Evolutionary conservation across 1,140 invertebrate genomes (phyloP).

Genomic region (Monochamus saltuarius): DNA sequence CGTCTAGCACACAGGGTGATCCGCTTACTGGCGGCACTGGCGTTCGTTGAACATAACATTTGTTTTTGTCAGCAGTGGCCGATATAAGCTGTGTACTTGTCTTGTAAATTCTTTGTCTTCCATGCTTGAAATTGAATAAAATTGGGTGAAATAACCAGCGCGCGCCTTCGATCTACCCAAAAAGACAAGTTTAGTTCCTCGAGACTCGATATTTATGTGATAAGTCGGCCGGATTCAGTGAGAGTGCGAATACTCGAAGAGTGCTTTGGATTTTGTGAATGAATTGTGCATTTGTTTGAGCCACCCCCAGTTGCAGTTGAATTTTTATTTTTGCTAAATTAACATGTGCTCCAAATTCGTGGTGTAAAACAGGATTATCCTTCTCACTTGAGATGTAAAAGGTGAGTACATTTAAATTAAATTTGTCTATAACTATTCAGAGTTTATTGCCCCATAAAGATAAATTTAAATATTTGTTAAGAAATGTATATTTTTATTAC

Average conservation of each 20-base stretch:
- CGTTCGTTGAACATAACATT: neutral
- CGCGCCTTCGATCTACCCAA: neutral
- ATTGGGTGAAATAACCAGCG: constrained; percentile 2
- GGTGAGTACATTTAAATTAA: constrained; percentile 3
- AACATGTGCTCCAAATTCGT: no score
- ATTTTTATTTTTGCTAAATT: neutral
- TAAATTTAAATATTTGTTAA: no score
- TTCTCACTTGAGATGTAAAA: constrained; percentile 6
- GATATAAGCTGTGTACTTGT: neutral
- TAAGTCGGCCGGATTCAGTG: neutral
- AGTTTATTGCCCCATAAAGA: no score
- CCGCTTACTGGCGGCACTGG: no score
- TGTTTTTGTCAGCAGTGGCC: constrained; percentile 10
- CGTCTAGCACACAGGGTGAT: no score
- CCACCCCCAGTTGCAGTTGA: constrained; percentile 7
- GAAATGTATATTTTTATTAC: no score
- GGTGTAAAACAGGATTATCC: neutral
- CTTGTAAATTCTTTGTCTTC: constrained; percentile 4
- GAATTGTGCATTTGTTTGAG: constrained; percentile 6
- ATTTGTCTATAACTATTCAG: no score
- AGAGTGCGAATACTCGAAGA: neutral
- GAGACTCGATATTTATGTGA: neutral
- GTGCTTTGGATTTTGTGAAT: neutral
- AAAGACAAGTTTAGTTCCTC: neutral
- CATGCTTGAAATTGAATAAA: constrained; percentile 1